Evolutionary conservation across 2,113 vertebrate species (phyloP).

Genomic region (Carettochelys insculpta): DNA sequence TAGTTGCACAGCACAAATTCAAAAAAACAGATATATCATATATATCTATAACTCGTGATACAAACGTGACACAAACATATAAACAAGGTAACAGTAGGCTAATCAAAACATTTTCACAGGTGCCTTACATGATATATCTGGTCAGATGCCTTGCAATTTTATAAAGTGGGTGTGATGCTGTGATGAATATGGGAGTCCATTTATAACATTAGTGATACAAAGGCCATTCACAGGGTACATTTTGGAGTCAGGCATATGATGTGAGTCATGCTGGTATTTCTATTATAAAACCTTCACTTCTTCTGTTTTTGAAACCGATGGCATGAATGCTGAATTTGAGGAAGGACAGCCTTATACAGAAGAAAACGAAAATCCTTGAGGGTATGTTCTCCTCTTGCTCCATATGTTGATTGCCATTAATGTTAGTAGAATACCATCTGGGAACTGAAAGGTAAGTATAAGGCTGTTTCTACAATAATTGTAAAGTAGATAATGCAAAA

Average conservation of each 20-base stretch:
- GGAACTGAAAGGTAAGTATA: conserved; percentile 17
- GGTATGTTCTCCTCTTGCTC: conserved; percentile 3
- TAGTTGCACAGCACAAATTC: too few species aligned
- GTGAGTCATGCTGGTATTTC: conserved; percentile 16
- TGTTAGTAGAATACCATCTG: conserved; percentile 2
- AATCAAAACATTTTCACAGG: too few species aligned
- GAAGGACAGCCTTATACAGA: conserved; percentile 8
- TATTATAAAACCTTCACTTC: conserved; percentile 40
- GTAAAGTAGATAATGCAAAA: conserved; percentile 19
- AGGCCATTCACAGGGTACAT: not conserved
- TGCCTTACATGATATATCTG: too few species aligned
- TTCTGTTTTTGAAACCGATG: conserved; percentile 29
- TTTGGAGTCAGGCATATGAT: not conserved
- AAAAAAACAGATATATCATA: too few species aligned
- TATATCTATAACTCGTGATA: too few species aligned
- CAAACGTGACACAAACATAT: too few species aligned
- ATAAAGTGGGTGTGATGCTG: rapidly evolving
- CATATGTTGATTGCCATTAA: conserved; percentile 29
- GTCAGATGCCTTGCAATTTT: too few species aligned
- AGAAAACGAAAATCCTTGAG: conserved; percentile 14
- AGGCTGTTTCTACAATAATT: conserved; percentile 9
- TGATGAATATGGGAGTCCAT: not conserved
- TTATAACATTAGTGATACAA: not conserved
- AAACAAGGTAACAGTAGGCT: too few species aligned
- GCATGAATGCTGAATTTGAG: conserved; percentile 14